Evolutionary conservation across 2,113 vertebrate genomes (phyloP), one percentile per base, ranked within the genome.

Genomic region (Connochaetes taurinus): DNA sequence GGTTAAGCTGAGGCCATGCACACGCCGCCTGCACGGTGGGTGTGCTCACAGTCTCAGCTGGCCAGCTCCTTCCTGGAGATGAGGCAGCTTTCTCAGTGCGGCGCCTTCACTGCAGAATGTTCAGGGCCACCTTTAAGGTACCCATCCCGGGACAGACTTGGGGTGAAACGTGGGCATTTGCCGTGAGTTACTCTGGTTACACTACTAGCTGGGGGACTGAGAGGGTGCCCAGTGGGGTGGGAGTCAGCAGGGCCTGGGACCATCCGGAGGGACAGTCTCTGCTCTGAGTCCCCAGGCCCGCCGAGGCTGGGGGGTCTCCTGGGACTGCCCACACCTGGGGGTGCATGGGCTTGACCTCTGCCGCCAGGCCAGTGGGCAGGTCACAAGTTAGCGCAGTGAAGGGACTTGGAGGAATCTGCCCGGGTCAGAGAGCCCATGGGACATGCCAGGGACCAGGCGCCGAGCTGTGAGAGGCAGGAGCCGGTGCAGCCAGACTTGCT

Each of bases 391-490:
- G 45, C 12, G 1, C 81, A 53, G 76, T 15, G 19, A 12, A 95
- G 27, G 78, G 80, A 95, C 45, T 64, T 60, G 80, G 76, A 96
- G 57, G 84, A 76, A 52, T 23, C 12, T 25, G 19, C 67, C 53
- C 19, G 13, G 21, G 29, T 16, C 94, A 83, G 36, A 93, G 93
- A 86, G 33, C 27, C 82, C 58, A 25, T 1, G 0, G 36, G 84
- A 53, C 17, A 12, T 33, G 7, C 31, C 11, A 4, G 95, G 31
- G 81, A 94, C 40, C 23, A 2, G 16, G 33, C 55, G 10, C 64
- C 0, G 0, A 60, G 19, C 19, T 25, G 97, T 97, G 94, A 97
- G 97, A 78, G 36, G 83, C 15, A 58, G 84, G 55, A 29, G 82
- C 52, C 2, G 0, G 6, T 1, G 0, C 78, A 15, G 88, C 86